Evolutionary conservation across 2,888 invertebrate species (phyloP), one percentile per base, ranked within the genome.

Genomic region (Andrena flavipes): DNA sequence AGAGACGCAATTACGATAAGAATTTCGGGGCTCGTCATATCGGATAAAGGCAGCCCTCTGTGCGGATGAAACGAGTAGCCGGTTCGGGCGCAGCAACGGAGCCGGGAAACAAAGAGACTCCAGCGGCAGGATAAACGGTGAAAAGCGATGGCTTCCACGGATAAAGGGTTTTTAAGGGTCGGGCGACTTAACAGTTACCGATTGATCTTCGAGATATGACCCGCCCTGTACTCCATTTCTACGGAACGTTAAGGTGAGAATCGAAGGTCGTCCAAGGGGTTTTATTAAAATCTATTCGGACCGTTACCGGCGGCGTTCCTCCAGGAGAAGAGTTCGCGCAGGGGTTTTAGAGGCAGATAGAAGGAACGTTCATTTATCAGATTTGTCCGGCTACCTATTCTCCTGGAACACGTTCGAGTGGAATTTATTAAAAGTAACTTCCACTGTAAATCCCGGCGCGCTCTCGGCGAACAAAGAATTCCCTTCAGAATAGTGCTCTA

Each of bases 151-250:
- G 72, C 64, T 71, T 74, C 71, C 51, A 48, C 51, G 63, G 74
- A 77, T 78, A 73, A 82, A 75, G 29, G 71, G 64, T 71, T 82
- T 74, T 78, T 78, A 78, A 83, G 62, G 62, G 70, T 69, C 67
- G 78, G 10, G 29, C 59, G 20, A 74, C 49, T 71, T 74, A 78
- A 78, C 70, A 62, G 67, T 68, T 29, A n/a, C 56, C 74, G 70
- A 71, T 82, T 82, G 77, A 83, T 83, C 78, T 26, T 20, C 23
- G 29, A n/a, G 30, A 56, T 51, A 30, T 48, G 71, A 51, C 35
- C 26, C 51, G 4, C 20, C 48, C 30, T 62, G 20, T 29, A 23
- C 23, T 73, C 42, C 59, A 54, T 51, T 82, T 75, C 59, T n/a
- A 33, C 30, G 67, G 48, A 42, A 20, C 10, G 10, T 42, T 20